phyloP scores from a whole-genome alignment of 35 echinoderm and acorn worm species.

The Diadema setosum region DNA sequence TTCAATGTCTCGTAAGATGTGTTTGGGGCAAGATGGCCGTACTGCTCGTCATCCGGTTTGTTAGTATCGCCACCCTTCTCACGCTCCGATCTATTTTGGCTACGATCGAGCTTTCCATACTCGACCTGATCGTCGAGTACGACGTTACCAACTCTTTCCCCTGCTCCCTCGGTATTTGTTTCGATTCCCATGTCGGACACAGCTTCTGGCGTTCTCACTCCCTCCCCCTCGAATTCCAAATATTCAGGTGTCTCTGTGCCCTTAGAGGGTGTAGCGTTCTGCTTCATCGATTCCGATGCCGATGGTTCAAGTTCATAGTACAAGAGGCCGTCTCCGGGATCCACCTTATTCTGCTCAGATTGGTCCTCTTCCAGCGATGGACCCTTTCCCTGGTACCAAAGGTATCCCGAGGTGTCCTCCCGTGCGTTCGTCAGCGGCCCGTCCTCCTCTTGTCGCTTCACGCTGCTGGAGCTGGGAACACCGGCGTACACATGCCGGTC shows the following conservation, averaged over 20 bases:
- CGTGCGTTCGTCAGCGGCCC: neutral
- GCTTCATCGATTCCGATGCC: neutral
- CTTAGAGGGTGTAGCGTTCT: too few species aligned
- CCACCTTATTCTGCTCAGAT: neutral
- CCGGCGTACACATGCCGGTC: neutral
- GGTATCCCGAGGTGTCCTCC: neutral
- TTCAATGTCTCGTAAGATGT: neutral
- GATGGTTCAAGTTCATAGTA: constrained; percentile 5
- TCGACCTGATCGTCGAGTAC: neutral
- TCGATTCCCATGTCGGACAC: neutral
- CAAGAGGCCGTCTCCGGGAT: neutral
- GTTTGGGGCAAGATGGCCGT: neutral
- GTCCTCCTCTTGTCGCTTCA: neutral
- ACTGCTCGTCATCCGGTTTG: neutral
- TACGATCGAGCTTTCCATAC: constrained; percentile 4
- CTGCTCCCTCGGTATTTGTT: neutral
- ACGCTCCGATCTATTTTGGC: neutral
- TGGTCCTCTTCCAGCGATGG: neutral
- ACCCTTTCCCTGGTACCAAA: neutral
- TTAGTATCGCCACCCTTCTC: neutral
- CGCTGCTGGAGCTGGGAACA: neutral
- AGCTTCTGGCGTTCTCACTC: too few species aligned
- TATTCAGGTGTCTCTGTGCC: neutral
- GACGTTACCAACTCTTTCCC: neutral
- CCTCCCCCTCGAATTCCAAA: neutral